These are phyloP conservation scores for Hippoglossus stenolepis DNA, from an alignment of 2,113 vertebrate species.

Conservation along the genomic window DNA sequence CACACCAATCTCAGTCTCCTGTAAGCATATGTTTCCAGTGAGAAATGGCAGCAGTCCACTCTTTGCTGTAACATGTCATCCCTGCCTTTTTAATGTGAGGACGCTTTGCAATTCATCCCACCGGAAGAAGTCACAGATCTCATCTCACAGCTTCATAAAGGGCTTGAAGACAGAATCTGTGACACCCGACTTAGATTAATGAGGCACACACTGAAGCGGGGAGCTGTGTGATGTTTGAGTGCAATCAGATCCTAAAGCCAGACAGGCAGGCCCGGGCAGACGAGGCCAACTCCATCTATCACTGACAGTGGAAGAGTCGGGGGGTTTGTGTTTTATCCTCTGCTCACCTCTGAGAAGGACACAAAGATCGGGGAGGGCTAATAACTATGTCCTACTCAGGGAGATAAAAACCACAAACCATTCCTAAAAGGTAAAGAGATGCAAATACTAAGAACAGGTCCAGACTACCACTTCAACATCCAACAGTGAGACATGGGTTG, in stretches of 20 bases:
- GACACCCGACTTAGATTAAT: constrained; percentile 39
- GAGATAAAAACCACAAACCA: neutral
- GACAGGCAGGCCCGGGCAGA: constrained; percentile 5
- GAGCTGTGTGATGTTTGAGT: constrained; percentile 25
- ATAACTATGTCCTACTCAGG: neutral
- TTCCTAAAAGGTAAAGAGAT: neutral
- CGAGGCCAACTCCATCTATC: constrained; percentile 30
- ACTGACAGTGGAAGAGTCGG: neutral
- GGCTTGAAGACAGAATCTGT: constrained; percentile 5
- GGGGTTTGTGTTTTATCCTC: constrained; percentile 20
- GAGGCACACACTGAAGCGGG: constrained; percentile 9
- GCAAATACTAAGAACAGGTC: neutral
- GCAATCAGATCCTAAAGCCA: constrained; percentile 16
- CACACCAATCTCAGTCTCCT: constrained; percentile 47
- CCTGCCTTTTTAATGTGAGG: constrained; percentile 40
- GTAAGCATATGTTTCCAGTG: constrained; percentile 63
- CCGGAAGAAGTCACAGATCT: constrained; percentile 16
- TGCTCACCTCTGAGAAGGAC: constrained; percentile 43
- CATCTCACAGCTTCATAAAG: constrained; percentile 15
- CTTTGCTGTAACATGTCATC: constrained; percentile 18
- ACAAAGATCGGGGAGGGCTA: neutral
- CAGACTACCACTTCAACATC: too few relatives aligned
- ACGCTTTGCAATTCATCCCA: constrained; percentile 22
- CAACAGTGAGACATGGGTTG: too few relatives aligned
- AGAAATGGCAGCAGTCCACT: constrained; percentile 31